Evolutionary conservation across 2,888 invertebrate genomes (phyloP).

Genomic region (Oscheius myriophilus): DNA sequence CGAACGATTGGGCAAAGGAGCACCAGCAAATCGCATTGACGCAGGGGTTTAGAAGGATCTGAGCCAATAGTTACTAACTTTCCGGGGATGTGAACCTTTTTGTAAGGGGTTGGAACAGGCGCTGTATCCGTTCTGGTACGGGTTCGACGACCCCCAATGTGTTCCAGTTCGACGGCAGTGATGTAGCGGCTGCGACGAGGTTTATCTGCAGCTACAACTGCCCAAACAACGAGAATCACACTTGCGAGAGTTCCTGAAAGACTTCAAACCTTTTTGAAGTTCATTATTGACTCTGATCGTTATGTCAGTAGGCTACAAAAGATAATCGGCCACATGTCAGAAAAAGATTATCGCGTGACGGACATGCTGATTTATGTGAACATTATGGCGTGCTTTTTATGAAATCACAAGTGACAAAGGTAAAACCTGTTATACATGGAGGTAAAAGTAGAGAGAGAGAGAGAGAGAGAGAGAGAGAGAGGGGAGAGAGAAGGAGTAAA

Average conservation of each 20-base stretch:
- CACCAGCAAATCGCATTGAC: slow-evolving; percentile 62
- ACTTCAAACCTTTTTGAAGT: neutral
- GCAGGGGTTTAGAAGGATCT: slow-evolving; percentile 60
- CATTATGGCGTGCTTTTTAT: neutral
- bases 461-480: no score
- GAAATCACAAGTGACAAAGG: neutral
- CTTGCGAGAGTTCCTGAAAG: slow-evolving; percentile 50
- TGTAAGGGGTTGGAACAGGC: slow-evolving; percentile 55
- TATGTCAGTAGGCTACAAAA: no score
- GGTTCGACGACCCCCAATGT: slow-evolving; percentile 38
- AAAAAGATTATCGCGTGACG: neutral
- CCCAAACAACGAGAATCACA: slow-evolving; percentile 57
- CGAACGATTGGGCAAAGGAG: slow-evolving; percentile 66
- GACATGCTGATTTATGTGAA: neutral
- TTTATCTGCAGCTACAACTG: slow-evolving; percentile 50
- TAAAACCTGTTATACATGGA: no score
- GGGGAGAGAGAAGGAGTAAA: no score
- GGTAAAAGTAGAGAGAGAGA: no score
- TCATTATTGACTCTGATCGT: no score
- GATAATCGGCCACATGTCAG: neutral
- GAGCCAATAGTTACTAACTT: neutral
- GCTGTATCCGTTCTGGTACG: slow-evolving; percentile 40
- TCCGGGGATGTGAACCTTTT: no score
- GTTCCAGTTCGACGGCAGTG: slow-evolving; percentile 57
- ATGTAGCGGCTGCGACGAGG: slow-evolving; percentile 60